Evolutionary conservation across 1,140 invertebrate genomes (phyloP).

Genomic region (Drosophila insularis): DNA sequence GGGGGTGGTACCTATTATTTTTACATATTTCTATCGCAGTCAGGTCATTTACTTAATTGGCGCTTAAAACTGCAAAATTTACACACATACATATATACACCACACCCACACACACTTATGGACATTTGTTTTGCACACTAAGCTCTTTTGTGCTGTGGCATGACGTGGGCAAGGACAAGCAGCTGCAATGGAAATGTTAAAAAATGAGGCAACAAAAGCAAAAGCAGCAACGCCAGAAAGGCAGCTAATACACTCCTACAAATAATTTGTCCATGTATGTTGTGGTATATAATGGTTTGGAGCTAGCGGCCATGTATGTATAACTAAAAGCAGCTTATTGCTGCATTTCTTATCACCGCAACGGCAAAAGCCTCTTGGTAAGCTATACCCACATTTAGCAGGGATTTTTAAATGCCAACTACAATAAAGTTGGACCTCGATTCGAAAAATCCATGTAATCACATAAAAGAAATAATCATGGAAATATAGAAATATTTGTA

Average conservation of each 20-base stretch:
- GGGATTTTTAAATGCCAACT: too few species aligned
- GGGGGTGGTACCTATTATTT: neutral
- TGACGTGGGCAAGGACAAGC: slow-evolving; percentile 49
- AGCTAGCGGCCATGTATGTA: slow-evolving; percentile 15
- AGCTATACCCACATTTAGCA: too few species aligned
- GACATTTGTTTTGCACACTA: slow-evolving; percentile 14
- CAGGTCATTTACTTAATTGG: slow-evolving; percentile 73
- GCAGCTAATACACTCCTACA: slow-evolving; percentile 19
- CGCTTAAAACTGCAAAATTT: slow-evolving; percentile 67
- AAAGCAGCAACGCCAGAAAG: slow-evolving; percentile 12
- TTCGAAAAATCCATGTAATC: too few species aligned
- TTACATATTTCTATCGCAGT: slow-evolving; percentile 6
- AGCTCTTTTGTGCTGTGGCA: slow-evolving; percentile 27
- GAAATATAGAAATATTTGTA: too few species aligned
- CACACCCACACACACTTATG: neutral
- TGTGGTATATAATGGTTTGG: slow-evolving; percentile 11
- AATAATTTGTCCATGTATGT: slow-evolving; percentile 2
- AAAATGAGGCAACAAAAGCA: slow-evolving; percentile 65
- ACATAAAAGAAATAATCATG: too few species aligned
- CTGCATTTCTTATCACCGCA: slow-evolving; percentile 31
- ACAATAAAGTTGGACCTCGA: too few species aligned
- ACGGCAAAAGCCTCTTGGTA: too few species aligned
- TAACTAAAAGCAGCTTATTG: slow-evolving; percentile 38
- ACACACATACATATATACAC: slow-evolving; percentile 22
- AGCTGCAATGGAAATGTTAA: slow-evolving; percentile 53